Percentiles rank a stretch among this genome's conserved stretches.
These are phyloP conservation scores for Oncopodura yosiiana DNA, from an alignment of 1,140 invertebrate species.

Conservation along the genomic window DNA sequence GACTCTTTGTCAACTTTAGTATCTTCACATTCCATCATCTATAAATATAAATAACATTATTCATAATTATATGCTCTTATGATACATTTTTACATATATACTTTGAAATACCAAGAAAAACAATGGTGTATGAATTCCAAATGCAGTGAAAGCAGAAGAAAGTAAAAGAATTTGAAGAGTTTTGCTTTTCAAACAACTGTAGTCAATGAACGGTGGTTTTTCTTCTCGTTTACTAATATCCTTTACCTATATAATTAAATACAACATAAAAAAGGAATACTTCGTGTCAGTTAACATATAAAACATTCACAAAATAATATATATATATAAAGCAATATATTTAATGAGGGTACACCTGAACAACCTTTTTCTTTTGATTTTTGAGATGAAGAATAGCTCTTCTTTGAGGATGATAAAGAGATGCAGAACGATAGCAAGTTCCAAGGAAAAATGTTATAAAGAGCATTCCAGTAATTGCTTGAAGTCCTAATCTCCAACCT, in stretches of 20 bases:
- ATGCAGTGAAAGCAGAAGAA: slow-evolving; percentile 62
- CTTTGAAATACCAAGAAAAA: slow-evolving; percentile 56
- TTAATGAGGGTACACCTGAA: slow-evolving; percentile 8
- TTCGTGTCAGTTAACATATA: background rate
- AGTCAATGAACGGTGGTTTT: slow-evolving; percentile 72
- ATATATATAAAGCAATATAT: background rate
- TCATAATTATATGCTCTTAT: background rate
- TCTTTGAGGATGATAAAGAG: slow-evolving; percentile 79
- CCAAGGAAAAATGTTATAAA: slow-evolving; percentile 76
- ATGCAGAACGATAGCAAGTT: slow-evolving; percentile 77
- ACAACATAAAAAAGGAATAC: background rate
- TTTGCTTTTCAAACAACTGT: slow-evolving; percentile 68
- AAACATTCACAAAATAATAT: background rate
- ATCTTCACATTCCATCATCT: slow-evolving; percentile 38
- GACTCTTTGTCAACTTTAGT: slow-evolving; percentile 60
- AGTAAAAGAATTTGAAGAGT: slow-evolving; percentile 70
- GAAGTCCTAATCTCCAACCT: slow-evolving; percentile 74
- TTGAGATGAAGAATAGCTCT: slow-evolving; percentile 81
- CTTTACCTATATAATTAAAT: slow-evolving; percentile 17
- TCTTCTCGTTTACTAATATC: slow-evolving; percentile 48
- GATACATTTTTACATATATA: background rate
- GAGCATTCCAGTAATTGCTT: slow-evolving; percentile 70
- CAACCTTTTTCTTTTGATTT: slow-evolving; percentile 68
- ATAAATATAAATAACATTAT: background rate
- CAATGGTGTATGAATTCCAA: slow-evolving; percentile 76